Base-by-base conservation (phyloP, 2,113 vertebrate species). In the Chaetodon auriga region DNA sequence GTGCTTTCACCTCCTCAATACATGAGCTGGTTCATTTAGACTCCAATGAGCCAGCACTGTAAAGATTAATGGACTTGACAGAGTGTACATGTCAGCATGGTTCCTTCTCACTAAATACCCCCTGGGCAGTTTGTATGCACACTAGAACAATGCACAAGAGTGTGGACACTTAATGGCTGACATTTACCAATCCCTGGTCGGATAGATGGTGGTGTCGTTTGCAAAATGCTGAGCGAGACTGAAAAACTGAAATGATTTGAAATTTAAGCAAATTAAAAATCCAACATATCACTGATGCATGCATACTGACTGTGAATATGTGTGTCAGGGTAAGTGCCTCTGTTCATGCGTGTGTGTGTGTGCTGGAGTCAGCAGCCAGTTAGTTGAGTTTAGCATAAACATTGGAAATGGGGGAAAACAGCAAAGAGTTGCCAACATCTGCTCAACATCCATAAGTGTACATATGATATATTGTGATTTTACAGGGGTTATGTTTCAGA, bases 61-160 rank as follows among this genome's bases (percentile, higher is more conserved):
- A 58, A 88, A 84, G 63, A 82, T 84, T 76, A 91, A 90, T 86
- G 86, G 64, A 86, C 79, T 71, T 68, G 72, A 84, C 57, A 81
- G 84, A 86, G 81, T 80, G 74, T 54, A 58, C 18, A 60, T 73
- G 65, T 78, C 84, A 84, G 74, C 74, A 75, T 71, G 73, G 60
- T 74, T 79, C 61, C 43, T 35, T 89, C 71, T 63, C 64, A 79
- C 66, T 38, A 70, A 74, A 88, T 48, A 68, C 25, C 41, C 23
- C 36, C 68, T 38, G 5, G 46, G 57, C 58, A 82, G 41, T 41
- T 61, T 63, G 18, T 12, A 57, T 49, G 51, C n/a, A 55, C 55
- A 72, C 12, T 60, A 16, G 11, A 19, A 71, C 4, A 41, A 78
- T 57, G 68, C 19, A 23, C 18, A 38, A 48, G 21, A 66, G 6